These are phyloP conservation scores for Nymphalis polychloros DNA, from an alignment of 2,888 invertebrate genomes.

Conservation along the genomic window DNA sequence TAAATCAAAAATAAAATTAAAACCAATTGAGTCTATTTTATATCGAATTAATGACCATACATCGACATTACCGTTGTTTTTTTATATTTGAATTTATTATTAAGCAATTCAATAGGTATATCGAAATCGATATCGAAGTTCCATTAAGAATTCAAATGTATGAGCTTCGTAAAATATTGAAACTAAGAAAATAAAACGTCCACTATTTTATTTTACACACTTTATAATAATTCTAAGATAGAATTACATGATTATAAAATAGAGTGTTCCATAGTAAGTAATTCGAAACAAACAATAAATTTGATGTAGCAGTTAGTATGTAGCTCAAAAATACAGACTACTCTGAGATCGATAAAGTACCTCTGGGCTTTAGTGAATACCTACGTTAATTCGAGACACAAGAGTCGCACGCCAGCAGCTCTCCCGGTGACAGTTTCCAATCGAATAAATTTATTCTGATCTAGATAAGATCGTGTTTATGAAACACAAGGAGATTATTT, in stretches of 20 bases:
- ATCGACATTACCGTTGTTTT: too few species aligned
- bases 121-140: too few species aligned
- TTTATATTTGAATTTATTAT: too few species aligned
- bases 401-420: conserved; percentile 20
- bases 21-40: too few species aligned
- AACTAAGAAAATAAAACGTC: too few species aligned
- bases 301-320: neutral
- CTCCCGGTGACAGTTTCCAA: conserved; percentile 29
- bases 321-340: neutral
- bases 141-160: too few species aligned
- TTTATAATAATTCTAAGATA: neutral
- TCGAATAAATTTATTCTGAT: conserved; percentile 28
- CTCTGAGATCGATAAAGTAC: conserved; percentile 34
- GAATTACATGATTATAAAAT: neutral
- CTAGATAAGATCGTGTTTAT: conserved; percentile 3
- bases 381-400: conserved; percentile 31
- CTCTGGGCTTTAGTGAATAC: conserved; percentile 34
- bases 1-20: too few species aligned
- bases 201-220: neutral
- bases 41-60: too few species aligned
- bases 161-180: too few species aligned
- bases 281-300: neutral
- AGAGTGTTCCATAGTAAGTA: neutral
- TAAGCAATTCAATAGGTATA: too few species aligned
- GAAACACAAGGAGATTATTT: neutral